Base-by-base conservation (phyloP, 2,113 vertebrate genomes). In the Herpailurus yagouaroundi region DNA sequence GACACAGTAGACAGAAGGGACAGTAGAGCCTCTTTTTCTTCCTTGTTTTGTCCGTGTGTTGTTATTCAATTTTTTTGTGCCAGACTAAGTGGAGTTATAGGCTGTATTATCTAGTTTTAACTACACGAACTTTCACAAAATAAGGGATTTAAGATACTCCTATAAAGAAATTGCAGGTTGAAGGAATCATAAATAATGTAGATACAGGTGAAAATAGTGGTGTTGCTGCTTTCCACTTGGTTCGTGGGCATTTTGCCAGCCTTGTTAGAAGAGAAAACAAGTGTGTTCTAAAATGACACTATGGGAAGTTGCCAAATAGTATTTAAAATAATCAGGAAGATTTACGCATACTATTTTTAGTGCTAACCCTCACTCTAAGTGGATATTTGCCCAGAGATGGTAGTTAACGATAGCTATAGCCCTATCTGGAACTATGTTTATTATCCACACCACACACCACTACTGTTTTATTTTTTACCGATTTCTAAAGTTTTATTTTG, bases 171-270 rank as follows among this genome's bases (percentile, higher is more conserved):
- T 21, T 82, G 0, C 12, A 66, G 38, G 19, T 50, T 66, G 48
- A 89, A 94, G 25, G 12, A 74, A 60, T 92, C 36, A 91, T 55
- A 95, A 77, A 36, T 77, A 86, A 88, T 87, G 8, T 82, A 88
- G 82, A 74, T 69, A 52, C 4, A 63, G 31, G 13, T 55, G 18
- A 92, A 88, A 93, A 85, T 41, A 41, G 0, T 89, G 52, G 6
- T 55, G 6, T 8, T 66, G 36, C 23, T 86, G 5, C 23, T 94
- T 91, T 38, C 15, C 36, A 16, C 76, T 69, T 94, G 84, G 16
- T 33, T 76, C 7, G n/a, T 27, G 29, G 36, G 11, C 1, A 15
- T 60, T 85, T 89, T 77, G 33, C 50, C 55, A 88, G 48, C 5
- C 50, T 91, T 71, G 4, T 38, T 82, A 71, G 36, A 92, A 64